phyloP scores from a whole-genome alignment of 2,113 vertebrate species.

The mouse (Mus musculus) region DNA sequence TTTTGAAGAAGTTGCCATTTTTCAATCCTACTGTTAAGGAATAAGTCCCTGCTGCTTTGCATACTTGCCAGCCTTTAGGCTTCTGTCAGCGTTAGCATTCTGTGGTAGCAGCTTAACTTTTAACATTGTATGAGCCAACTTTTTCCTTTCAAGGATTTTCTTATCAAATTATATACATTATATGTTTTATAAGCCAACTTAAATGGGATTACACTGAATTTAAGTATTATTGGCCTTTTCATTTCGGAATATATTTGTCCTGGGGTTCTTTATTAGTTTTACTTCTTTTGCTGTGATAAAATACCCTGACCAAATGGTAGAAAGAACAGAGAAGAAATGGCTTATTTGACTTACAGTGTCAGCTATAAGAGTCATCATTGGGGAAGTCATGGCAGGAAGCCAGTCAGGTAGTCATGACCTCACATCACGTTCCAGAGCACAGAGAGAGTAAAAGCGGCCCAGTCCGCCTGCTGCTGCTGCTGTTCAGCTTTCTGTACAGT shows the following conservation, averaged over 20 bases:
- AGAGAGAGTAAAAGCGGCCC: not conserved
- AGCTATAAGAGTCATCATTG: not conserved
- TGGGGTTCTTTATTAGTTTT: not conserved
- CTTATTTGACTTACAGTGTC: not conserved
- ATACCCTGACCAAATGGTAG: not conserved
- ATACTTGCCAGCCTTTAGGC: not conserved
- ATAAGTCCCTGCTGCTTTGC: not conserved
- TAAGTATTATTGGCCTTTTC: not conserved
- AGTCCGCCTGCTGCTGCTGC: not conserved
- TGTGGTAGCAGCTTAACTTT: not conserved
- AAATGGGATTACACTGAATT: not conserved
- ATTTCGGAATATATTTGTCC: not conserved
- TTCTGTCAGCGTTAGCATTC: not conserved
- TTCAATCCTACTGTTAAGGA: not conserved
- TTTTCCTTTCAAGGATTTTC: not conserved
- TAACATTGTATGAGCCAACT: not conserved
- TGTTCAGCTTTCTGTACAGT: not conserved
- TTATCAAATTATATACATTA: not conserved
- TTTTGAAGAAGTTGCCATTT: not conserved
- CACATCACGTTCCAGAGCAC: too few relatives aligned
- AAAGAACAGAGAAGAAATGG: not conserved
- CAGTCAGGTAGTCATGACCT: not conserved
- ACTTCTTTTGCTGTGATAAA: not conserved
- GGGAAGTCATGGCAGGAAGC: not conserved
- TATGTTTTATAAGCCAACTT: not conserved